These are phyloP conservation scores for Agonum fuliginosum DNA, from an alignment of 2,888 invertebrate species.

Conservation along the genomic window DNA sequence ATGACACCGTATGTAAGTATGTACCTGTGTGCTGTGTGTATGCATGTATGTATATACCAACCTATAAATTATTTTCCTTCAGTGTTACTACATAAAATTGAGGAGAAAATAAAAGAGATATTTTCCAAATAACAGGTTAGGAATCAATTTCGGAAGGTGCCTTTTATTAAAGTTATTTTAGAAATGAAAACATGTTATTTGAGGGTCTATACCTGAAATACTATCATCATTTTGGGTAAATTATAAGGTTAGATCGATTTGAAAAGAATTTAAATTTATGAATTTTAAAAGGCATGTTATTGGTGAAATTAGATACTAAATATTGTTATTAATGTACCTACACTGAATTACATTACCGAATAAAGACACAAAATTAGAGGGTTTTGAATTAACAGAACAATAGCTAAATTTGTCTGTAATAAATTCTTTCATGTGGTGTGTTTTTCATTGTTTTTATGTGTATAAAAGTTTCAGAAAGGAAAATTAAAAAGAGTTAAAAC, in stretches of 20 bases:
- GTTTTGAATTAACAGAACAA: background rate
- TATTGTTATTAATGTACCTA: background rate
- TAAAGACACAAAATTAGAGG: background rate
- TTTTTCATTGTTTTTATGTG: too few species aligned
- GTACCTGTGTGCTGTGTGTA: too few species aligned
- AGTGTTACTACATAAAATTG: background rate
- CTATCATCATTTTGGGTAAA: too few species aligned
- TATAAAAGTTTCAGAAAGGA: too few species aligned
- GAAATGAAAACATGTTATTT: background rate
- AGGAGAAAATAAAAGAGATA: background rate
- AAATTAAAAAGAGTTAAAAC: too few species aligned
- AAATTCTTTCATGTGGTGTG: too few species aligned
- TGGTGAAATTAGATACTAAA: background rate
- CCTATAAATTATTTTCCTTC: background rate
- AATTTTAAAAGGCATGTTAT: background rate
- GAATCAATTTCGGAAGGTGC: conserved; percentile 1
- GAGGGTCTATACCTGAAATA: background rate
- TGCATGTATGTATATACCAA: too few species aligned
- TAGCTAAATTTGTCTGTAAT: too few species aligned
- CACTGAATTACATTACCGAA: too few species aligned
- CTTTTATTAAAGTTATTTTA: background rate
- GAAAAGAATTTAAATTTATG: background rate
- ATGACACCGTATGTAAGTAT: too few species aligned
- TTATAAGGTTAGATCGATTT: too few species aligned
- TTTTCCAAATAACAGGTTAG: conserved; percentile 1